These are phyloP conservation scores for Apamea crenata DNA, from an alignment of 2,888 invertebrate genomes.

Conservation along the genomic window DNA sequence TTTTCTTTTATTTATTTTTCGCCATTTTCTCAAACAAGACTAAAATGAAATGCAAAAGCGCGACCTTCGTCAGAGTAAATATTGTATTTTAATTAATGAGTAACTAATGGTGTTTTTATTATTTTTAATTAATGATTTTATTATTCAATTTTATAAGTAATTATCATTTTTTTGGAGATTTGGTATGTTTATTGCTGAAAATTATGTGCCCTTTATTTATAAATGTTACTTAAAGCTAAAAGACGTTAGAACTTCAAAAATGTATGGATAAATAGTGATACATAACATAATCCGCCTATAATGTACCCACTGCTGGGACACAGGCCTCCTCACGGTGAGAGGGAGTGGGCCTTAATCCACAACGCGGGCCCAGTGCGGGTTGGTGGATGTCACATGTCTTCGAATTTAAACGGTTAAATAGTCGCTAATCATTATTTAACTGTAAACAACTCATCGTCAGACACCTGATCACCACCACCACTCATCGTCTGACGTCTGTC, in stretches of 20 bases:
- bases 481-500: not conserved
- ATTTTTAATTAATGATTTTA: not conserved
- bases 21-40: constrained; percentile 31
- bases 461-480: no score
- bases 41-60: constrained; percentile 5
- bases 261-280: not conserved
- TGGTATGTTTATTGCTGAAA: not conserved
- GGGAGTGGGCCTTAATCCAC: not conserved
- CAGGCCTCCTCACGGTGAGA: not conserved
- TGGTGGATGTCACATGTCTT: not conserved
- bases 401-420: not conserved
- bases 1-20: constrained; percentile 30
- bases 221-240: not conserved
- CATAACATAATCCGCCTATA: not conserved
- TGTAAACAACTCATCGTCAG: not conserved
- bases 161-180: not conserved
- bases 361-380: not conserved
- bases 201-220: not conserved
- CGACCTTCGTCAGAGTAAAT: constrained; percentile 22
- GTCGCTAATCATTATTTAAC: not conserved
- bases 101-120: constrained; percentile 1
- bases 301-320: not conserved
- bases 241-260: not conserved
- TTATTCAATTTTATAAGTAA: not conserved
- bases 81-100: constrained; percentile 36